These are phyloP conservation scores for Pangasius larnaudii DNA, from an alignment of 2,797 vertebrate genomes.

Conservation along the genomic window DNA sequence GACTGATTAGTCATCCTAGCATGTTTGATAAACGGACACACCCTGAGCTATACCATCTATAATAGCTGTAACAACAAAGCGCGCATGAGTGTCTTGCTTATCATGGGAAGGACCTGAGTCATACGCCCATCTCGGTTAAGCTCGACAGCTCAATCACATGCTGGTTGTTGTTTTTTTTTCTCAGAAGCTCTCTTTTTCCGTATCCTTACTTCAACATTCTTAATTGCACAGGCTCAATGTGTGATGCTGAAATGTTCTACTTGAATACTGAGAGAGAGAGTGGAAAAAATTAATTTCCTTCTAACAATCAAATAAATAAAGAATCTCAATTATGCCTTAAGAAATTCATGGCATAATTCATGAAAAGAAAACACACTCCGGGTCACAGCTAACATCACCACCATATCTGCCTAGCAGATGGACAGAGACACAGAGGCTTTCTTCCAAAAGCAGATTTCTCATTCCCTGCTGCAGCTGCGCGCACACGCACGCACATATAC, in stretches of 20 bases:
- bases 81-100: conserved; percentile 46
- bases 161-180: not conserved
- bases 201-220: not conserved
- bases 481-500: not conserved
- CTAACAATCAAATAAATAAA: not conserved
- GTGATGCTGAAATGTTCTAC: not conserved
- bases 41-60: conserved; percentile 59
- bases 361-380: not conserved
- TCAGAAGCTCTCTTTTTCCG: not conserved
- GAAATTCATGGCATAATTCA: not conserved
- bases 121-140: conserved; percentile 20
- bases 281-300: not conserved
- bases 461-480: not conserved
- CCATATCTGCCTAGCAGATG: not conserved
- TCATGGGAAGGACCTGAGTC: conserved; percentile 47
- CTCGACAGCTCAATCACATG: not conserved
- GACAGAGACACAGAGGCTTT: not conserved
- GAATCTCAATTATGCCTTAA: not conserved
- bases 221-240: not conserved
- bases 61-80: conserved; percentile 54
- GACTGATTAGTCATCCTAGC: conserved; percentile 60
- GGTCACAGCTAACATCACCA: not conserved
- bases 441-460: conserved; percentile 13
- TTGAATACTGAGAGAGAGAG: not conserved
- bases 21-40: conserved; percentile 61